Percentiles rank a stretch among this genome's conserved stretches.
Conservation (phyloP, 2,113 vertebrate species). For the Nestor notabilis region DNA sequence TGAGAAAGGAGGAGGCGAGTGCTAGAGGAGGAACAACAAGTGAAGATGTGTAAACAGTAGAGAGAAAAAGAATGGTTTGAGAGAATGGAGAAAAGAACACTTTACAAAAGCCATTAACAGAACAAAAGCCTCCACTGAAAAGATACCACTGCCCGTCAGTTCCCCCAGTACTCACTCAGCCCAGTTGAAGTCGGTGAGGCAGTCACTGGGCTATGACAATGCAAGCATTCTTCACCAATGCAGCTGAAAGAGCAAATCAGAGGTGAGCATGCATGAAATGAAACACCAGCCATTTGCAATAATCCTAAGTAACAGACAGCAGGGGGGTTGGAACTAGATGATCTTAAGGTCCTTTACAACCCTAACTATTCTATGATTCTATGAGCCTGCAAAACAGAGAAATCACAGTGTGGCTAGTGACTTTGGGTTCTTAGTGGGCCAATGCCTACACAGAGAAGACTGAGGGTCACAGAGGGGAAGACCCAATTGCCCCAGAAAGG, state of each 20-base stretch:
- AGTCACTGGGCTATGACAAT: not conserved
- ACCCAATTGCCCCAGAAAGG: not conserved
- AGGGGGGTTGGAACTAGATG: too few relatives aligned
- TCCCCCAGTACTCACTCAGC: not conserved
- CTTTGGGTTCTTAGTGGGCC: not conserved
- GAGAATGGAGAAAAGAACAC: not conserved
- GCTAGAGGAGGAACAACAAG: not conserved
- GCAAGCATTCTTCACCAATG: slow-evolving; percentile 27
- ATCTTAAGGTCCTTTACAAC: too few relatives aligned
- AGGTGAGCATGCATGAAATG: not conserved
- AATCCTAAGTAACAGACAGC: not conserved
- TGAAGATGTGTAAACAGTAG: not conserved
- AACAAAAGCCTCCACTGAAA: not conserved
- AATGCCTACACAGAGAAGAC: not conserved
- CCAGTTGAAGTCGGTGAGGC: not conserved
- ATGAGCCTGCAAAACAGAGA: not conserved
- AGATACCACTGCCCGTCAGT: not conserved
- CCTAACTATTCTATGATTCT: too few relatives aligned
- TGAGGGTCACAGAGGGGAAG: not conserved
- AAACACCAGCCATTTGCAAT: not conserved
- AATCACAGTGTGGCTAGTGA: not conserved
- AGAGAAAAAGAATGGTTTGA: not conserved
- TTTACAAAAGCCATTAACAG: not conserved
- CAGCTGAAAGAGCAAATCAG: slow-evolving; percentile 38
- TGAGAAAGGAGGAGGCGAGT: not conserved